Percentiles rank a stretch among this genome's conserved stretches.
phyloP scores from a whole-genome alignment of 2,888 invertebrate species.

The Iphiclides podalirius region DNA sequence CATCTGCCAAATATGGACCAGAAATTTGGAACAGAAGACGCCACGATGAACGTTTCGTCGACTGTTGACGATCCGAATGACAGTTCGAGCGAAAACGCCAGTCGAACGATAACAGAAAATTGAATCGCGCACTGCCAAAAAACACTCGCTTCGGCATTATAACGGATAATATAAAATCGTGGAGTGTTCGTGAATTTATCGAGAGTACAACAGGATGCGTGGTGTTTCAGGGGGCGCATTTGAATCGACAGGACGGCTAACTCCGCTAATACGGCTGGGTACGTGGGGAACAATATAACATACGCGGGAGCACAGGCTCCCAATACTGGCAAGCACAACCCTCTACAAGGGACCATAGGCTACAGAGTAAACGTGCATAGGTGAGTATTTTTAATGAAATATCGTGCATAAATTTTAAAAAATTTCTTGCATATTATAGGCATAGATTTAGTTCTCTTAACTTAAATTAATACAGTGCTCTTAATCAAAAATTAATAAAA shows the following conservation, averaged over 20 bases:
- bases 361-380: conserved; percentile 83
- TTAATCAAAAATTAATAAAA: too few species aligned
- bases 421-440: not conserved
- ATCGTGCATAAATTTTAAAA: conserved; percentile 25
- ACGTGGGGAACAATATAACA: conserved; percentile 67
- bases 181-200: conserved; percentile 28
- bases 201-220: conserved; percentile 54
- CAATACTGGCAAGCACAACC: conserved; percentile 73
- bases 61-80: conserved; percentile 59
- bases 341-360: conserved; percentile 74
- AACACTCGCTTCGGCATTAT: conserved; percentile 6
- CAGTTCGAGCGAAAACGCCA: conserved; percentile 53
- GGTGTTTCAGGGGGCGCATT: conserved; percentile 83
- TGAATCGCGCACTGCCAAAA: conserved; percentile 20
- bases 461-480: too few species aligned
- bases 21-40: conserved; percentile 27
- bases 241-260: conserved; percentile 85
- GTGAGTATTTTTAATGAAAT: too few species aligned
- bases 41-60: conserved; percentile 61
- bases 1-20: conserved; percentile 2
- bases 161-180: conserved; percentile 7
- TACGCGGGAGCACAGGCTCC: conserved; percentile 72
- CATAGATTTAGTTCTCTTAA: too few species aligned
- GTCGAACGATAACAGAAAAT: conserved; percentile 57
- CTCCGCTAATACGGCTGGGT: conserved; percentile 83